A percentile compares a stretch with the other conserved stretches of the same genome.
Evolutionary conservation across 1,140 invertebrate genomes (phyloP).

Genomic region (Calosoma granatense): DNA sequence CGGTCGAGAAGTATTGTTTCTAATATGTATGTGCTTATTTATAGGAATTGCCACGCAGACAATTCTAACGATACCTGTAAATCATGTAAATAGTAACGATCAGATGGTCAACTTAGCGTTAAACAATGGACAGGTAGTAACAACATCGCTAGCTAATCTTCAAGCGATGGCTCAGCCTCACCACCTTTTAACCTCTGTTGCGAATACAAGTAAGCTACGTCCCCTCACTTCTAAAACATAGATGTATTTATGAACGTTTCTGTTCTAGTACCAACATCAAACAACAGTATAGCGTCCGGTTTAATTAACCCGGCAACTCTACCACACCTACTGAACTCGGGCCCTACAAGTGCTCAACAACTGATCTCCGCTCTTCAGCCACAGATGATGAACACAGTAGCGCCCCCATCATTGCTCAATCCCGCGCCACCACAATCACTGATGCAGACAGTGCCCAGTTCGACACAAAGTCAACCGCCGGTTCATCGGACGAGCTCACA

Average conservation of each 20-base stretch:
- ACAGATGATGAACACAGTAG: slow-evolving; percentile 35
- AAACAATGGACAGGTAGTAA: slow-evolving; percentile 73
- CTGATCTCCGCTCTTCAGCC: slow-evolving; percentile 54
- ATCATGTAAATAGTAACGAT: slow-evolving; percentile 65
- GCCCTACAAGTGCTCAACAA: slow-evolving; percentile 49
- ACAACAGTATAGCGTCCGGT: slow-evolving; percentile 29
- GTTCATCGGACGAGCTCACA: slow-evolving; percentile 17
- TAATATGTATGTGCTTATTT: slow-evolving; percentile 21
- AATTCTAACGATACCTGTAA: slow-evolving; percentile 85
- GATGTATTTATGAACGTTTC: slow-evolving; percentile 36
- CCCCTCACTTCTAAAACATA: slow-evolving; percentile 18
- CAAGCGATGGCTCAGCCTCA: slow-evolving; percentile 67
- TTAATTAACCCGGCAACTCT: slow-evolving; percentile 51
- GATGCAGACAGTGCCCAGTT: slow-evolving; percentile 1
- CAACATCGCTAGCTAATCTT: slow-evolving; percentile 71
- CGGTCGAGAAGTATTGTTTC: too few species aligned
- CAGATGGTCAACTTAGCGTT: slow-evolving; percentile 71
- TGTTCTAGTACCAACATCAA: slow-evolving; percentile 38
- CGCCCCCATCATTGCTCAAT: slow-evolving; percentile 34
- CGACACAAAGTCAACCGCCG: slow-evolving; percentile 17
- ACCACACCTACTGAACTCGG: slow-evolving; percentile 58
- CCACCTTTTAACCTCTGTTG: slow-evolving; percentile 39
- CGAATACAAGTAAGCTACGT: slow-evolving; percentile 23
- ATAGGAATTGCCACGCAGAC: slow-evolving; percentile 85
- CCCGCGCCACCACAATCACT: slow-evolving; percentile 11